Base-by-base conservation (phyloP, 2,888 invertebrate genomes). In the Diachrysia chrysitis region DNA sequence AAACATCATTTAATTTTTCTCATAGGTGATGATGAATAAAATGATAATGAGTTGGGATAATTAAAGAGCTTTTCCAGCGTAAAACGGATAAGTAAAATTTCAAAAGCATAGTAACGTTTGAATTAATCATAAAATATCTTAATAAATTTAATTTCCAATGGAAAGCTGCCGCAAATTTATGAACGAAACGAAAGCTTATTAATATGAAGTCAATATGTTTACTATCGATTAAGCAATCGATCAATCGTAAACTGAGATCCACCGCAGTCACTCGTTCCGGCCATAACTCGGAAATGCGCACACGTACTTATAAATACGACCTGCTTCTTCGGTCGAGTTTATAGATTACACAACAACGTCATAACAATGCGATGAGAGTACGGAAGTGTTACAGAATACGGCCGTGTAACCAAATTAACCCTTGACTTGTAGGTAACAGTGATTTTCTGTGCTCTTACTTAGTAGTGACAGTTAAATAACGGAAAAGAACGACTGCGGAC, bases 381-480 rank as follows among this genome's bases (percentile, higher is more conserved):
- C 86, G 87, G 87, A 85, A 86, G 79, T 66, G 83, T 83, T 77
- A 81, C 83, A 79, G 83, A 86, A 83, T 82, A 75, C 74, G 61
- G 68, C 81, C 82, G 82, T 83, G 84, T 86, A 89, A 89, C 71
- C 76, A 83, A 79, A 79, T 85, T 78, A 85, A 89, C 85, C 86
- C 80, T 83, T 85, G 82, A 82, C 81, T 83, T 67, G 53, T 80
- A 79, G 81, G 83, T 84, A 87, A 83, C 82, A 81, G 81, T 85
- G 83, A 90, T 92, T 92, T 91, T 89, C 92, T 92, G 92, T 90
- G 85, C 89, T 92, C 91, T 89, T 88, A 85, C 83, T 77, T 83
- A 86, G 85, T 85, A 93, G 92, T 89, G 89, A 90, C 91, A 92
- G 92, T 89, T 89, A 92, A 92, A 89, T 91, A 90, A 90, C 89